These are phyloP conservation scores for Hipparchia semele DNA, from an alignment of 2,888 invertebrate genomes.

Conservation along the genomic window DNA sequence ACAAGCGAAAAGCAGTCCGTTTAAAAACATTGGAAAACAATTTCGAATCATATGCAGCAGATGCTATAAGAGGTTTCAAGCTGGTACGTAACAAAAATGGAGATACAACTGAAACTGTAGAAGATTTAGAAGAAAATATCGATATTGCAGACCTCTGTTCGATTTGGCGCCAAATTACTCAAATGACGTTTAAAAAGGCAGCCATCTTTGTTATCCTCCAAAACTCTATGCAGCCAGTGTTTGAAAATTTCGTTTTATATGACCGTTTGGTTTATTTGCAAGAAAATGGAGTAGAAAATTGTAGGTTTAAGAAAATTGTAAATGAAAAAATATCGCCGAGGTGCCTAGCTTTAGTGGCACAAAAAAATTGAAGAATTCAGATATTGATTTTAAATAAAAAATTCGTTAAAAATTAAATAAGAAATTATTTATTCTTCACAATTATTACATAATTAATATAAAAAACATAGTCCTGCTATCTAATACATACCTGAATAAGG, in stretches of 20 bases:
- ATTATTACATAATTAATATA: background rate
- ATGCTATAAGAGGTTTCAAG: conserved; percentile 58
- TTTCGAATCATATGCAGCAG: conserved; percentile 60
- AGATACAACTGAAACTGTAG: conserved; percentile 10
- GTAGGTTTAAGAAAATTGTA: conserved; percentile 81
- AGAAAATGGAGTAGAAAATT: conserved; percentile 59
- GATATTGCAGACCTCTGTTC: conserved; percentile 53
- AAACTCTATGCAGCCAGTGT: conserved; percentile 62
- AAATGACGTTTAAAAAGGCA: conserved; percentile 54
- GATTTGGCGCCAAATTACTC: conserved; percentile 59
- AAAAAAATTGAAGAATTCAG: conserved; percentile 54
- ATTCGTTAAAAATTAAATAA: background rate
- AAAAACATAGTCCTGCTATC: too few relatives aligned
- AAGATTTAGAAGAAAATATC: conserved; percentile 41
- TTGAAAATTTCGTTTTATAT: conserved; percentile 68
- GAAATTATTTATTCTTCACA: background rate
- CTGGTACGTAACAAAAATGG: conserved; percentile 42
- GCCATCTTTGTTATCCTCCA: conserved; percentile 66
- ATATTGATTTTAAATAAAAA: conserved; percentile 39
- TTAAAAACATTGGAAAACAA: conserved; percentile 55
- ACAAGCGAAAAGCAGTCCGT: conserved; percentile 70
- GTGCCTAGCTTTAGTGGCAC: conserved; percentile 84
- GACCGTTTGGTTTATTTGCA: conserved; percentile 67
- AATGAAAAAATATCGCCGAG: conserved; percentile 86
- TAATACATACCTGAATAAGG: background rate